These are phyloP conservation scores for Maccullochella peelii DNA, from an alignment of 2,113 vertebrate species.

Conservation along the genomic window DNA sequence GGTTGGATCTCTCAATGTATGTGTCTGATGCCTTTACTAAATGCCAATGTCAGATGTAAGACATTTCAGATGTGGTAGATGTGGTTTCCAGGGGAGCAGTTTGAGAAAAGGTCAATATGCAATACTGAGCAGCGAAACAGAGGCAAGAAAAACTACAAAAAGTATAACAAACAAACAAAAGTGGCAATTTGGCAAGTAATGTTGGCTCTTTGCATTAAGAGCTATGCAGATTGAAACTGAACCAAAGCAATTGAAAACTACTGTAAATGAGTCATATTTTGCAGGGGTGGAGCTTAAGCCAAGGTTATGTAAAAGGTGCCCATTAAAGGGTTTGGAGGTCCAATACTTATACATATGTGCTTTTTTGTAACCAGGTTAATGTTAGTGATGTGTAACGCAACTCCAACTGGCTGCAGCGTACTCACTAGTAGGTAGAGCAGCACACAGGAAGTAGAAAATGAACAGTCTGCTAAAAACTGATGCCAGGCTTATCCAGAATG, in stretches of 20 bases:
- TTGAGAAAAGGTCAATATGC: conserved; percentile 29
- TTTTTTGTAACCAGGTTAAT: background rate
- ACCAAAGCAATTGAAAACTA: background rate
- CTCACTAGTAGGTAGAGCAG: background rate
- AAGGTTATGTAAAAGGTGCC: background rate
- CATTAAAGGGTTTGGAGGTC: background rate
- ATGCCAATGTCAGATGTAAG: conserved; percentile 15
- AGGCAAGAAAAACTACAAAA: background rate
- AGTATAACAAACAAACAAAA: no score
- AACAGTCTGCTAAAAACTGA: background rate
- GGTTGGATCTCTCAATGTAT: background rate
- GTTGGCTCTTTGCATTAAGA: no score
- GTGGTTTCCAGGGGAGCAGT: no score
- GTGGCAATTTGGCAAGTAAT: no score
- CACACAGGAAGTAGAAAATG: background rate
- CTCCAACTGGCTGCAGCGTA: background rate
- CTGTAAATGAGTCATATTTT: background rate
- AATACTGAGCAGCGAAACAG: background rate
- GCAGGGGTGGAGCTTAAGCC: background rate
- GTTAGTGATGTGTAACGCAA: background rate
- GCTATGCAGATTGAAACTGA: background rate
- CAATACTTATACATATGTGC: no score
- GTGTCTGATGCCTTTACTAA: conserved; percentile 16
- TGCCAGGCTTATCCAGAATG: background rate
- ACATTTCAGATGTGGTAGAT: conserved; percentile 1